Conservation (phyloP, 2,113 vertebrate genomes). For the Scomber colias region DNA sequence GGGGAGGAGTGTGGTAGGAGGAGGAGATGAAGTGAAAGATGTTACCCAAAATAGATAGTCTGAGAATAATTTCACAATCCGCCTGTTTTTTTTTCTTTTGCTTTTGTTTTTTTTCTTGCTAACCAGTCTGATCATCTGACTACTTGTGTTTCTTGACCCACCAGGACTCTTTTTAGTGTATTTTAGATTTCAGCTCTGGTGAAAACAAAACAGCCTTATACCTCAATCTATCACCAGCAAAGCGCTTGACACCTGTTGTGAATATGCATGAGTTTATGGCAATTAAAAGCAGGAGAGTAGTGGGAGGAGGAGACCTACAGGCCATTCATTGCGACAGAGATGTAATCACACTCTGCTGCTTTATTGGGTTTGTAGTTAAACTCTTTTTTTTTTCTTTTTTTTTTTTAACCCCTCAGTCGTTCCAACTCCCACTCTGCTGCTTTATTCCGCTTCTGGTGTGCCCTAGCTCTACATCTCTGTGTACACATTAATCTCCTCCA, state of each 20-base stretch:
- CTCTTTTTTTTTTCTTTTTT: not conserved
- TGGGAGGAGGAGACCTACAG: slow-evolving; percentile 56
- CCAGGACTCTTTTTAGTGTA: too few relatives aligned
- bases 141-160: too few relatives aligned
- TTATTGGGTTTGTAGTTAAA: slow-evolving; percentile 74
- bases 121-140: too few relatives aligned
- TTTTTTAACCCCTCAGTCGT: not conserved
- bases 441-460: slow-evolving; percentile 9
- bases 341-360: slow-evolving; percentile 59
- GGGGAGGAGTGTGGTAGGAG: slow-evolving; percentile 51
- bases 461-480: not conserved
- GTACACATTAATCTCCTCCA: slow-evolving; percentile 24
- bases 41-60: too few relatives aligned
- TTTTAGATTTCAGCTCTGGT: too few relatives aligned
- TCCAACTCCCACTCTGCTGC: slow-evolving; percentile 32
- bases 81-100: too few relatives aligned
- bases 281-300: slow-evolving; percentile 70
- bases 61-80: too few relatives aligned
- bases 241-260: slow-evolving; percentile 53
- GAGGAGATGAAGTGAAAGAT: slow-evolving; percentile 31
- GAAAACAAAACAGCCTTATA: slow-evolving; percentile 42
- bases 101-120: too few relatives aligned
- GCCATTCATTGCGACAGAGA: slow-evolving; percentile 64
- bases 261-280: slow-evolving; percentile 79
- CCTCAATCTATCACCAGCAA: slow-evolving; percentile 46